Evolutionary conservation across 2,113 vertebrate genomes (phyloP).

Genomic region (Chaetodon trifascialis): DNA sequence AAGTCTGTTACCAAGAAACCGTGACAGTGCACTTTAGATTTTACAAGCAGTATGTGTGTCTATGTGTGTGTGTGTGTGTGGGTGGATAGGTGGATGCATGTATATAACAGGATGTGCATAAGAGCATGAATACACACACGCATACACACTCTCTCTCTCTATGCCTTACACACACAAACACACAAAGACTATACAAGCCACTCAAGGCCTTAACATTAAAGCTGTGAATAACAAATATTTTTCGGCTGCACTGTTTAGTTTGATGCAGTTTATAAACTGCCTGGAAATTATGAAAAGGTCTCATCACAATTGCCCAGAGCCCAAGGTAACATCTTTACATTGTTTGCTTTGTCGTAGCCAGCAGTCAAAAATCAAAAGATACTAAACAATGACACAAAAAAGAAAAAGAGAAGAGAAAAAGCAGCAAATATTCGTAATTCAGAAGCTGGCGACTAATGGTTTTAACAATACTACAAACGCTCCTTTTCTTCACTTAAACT

Average conservation of each 20-base stretch:
- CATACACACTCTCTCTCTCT: neutral
- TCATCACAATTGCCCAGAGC: neutral
- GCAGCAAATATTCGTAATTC: neutral
- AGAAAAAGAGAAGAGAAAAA: neutral
- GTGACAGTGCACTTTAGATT: slow-evolving; percentile 36
- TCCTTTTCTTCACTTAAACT: neutral
- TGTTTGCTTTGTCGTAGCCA: too few relatives aligned
- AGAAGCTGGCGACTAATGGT: neutral
- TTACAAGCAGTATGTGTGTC: neutral
- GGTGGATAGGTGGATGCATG: slow-evolving; percentile 13
- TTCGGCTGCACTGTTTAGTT: neutral
- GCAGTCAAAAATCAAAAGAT: neutral
- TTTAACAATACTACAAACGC: neutral
- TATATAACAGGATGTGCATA: slow-evolving; percentile 5
- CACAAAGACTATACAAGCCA: neutral
- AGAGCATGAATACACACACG: neutral
- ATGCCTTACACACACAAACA: neutral
- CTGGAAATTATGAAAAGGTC: neutral
- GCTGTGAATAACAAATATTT: neutral
- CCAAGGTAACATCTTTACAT: neutral
- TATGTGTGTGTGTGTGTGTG: neutral
- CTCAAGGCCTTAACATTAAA: neutral
- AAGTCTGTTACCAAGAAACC: slow-evolving; percentile 39
- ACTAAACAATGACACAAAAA: neutral
- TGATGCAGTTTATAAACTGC: neutral